Evolutionary conservation across 2,888 invertebrate species (phyloP).

Genomic region (Operophtera brumata): DNA sequence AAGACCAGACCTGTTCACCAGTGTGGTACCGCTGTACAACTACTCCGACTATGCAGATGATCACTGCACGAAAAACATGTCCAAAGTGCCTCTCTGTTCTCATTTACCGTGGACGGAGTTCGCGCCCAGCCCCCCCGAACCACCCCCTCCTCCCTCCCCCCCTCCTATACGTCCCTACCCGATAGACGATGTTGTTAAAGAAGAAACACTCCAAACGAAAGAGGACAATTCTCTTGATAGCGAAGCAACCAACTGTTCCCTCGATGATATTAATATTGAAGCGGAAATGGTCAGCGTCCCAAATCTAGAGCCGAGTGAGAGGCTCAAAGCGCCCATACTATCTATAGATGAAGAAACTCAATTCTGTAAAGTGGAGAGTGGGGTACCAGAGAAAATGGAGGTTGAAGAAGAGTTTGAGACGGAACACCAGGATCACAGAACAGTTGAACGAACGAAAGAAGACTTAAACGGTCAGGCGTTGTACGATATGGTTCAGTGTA

Average conservation of each 20-base stretch:
- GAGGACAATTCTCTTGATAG: constrained; percentile 15
- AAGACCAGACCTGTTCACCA: constrained; percentile 61
- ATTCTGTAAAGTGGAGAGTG: constrained; percentile 30
- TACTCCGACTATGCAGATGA: constrained; percentile 77
- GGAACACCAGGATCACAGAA: constrained; percentile 57
- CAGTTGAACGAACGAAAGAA: constrained; percentile 69
- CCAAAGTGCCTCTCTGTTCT: constrained; percentile 57
- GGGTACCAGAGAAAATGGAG: constrained; percentile 28
- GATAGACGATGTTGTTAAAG: constrained; percentile 32
- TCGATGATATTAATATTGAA: constrained; percentile 27
- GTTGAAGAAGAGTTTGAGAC: constrained; percentile 39
- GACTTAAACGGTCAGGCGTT: constrained; percentile 52
- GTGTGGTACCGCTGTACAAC: constrained; percentile 69
- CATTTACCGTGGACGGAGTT: constrained; percentile 65
- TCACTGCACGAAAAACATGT: constrained; percentile 67
- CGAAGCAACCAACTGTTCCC: constrained; percentile 17
- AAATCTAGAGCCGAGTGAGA: constrained; percentile 57
- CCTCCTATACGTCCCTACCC: constrained; percentile 63
- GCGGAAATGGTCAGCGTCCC: constrained; percentile 43
- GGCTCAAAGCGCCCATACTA: constrained; percentile 60
- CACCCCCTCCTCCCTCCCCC: constrained; percentile 60
- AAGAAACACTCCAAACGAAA: constrained; percentile 10
- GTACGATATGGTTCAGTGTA: constrained; percentile 44
- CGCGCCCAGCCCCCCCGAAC: constrained; percentile 63
- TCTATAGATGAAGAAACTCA: constrained; percentile 51